These are phyloP conservation scores for Anas acuta DNA, from an alignment of 2,797 vertebrate genomes.

Conservation along the genomic window DNA sequence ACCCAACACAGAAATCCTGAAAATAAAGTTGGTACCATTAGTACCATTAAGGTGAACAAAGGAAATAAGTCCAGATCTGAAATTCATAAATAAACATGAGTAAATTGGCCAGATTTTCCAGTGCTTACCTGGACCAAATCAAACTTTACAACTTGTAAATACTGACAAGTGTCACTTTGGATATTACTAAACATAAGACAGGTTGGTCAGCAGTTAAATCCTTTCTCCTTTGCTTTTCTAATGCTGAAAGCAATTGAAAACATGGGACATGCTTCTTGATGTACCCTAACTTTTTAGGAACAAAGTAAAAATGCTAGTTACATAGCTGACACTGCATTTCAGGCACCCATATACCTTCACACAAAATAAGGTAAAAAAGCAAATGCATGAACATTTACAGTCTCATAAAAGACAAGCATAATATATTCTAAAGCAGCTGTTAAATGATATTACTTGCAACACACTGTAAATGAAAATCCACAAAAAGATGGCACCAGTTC, in stretches of 20 bases:
- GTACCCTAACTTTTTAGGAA: not conserved
- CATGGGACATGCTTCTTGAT: slow-evolving; percentile 14
- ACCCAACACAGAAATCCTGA: not conserved
- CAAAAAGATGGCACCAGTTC: not conserved
- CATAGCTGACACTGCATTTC: not conserved
- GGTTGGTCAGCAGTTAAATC: not conserved
- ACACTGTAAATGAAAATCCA: not conserved
- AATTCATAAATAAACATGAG: not conserved
- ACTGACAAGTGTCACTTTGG: not conserved
- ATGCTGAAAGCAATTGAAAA: slow-evolving; percentile 62
- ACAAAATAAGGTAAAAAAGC: not conserved
- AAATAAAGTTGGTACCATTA: not conserved
- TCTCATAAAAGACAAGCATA: not conserved
- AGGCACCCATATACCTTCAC: not conserved
- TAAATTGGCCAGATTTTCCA: not conserved
- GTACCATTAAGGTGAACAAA: not conserved
- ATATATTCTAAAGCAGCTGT: not conserved
- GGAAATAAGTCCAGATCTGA: not conserved
- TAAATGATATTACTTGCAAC: not conserved
- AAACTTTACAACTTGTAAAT: slow-evolving; percentile 47
- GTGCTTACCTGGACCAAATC: not conserved
- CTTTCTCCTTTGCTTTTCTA: slow-evolving; percentile 36
- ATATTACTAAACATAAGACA: slow-evolving; percentile 22
- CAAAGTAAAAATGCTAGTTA: not conserved
- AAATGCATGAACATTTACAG: not conserved